Percentiles rank a stretch among this genome's conserved stretches.
phyloP scores from a whole-genome alignment of 1,140 invertebrate genomes.

The Lordiphosa collinella region DNA sequence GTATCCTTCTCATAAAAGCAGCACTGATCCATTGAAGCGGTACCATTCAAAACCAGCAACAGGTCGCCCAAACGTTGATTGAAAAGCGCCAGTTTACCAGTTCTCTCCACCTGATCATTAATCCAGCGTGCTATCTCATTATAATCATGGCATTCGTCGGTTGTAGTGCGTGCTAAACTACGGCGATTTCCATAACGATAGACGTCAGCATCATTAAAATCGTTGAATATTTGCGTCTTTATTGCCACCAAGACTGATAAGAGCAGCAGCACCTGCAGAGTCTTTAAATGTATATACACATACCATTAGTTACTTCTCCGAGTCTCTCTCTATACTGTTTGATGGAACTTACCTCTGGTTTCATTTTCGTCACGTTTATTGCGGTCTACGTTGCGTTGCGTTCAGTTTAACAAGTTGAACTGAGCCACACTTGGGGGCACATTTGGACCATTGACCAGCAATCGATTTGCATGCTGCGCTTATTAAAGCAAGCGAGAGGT shows the following conservation, averaged over 20 bases:
- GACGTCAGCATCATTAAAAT: neutral
- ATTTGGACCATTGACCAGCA: neutral
- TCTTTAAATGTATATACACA: conserved; percentile 3
- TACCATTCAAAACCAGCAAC: neutral
- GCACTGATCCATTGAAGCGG: neutral
- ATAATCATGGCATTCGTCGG: neutral
- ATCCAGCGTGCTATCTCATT: conserved; percentile 31
- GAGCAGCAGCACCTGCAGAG: conserved; percentile 5
- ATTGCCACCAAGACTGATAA: conserved; percentile 23
- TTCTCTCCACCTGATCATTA: conserved; percentile 15
- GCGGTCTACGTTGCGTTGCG: conserved; percentile 23
- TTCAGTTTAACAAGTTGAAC: conserved; percentile 23
- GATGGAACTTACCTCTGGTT: conserved; percentile 35
- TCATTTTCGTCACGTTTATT: conserved; percentile 18
- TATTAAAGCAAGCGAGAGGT: neutral
- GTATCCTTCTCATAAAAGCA: conserved; percentile 30
- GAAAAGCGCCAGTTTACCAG: conserved; percentile 15
- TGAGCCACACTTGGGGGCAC: conserved; percentile 4
- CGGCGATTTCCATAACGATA: neutral
- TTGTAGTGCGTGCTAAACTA: too few species aligned
- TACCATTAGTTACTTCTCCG: neutral
- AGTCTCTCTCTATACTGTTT: neutral
- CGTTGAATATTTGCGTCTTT: neutral
- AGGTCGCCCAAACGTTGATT: conserved; percentile 15
- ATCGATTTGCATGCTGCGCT: conserved; percentile 50